Percentiles rank a stretch among this genome's conserved stretches.
Evolutionary conservation across 2,888 invertebrate genomes (phyloP).

Genomic region (Orthonychiurus folsomi): DNA sequence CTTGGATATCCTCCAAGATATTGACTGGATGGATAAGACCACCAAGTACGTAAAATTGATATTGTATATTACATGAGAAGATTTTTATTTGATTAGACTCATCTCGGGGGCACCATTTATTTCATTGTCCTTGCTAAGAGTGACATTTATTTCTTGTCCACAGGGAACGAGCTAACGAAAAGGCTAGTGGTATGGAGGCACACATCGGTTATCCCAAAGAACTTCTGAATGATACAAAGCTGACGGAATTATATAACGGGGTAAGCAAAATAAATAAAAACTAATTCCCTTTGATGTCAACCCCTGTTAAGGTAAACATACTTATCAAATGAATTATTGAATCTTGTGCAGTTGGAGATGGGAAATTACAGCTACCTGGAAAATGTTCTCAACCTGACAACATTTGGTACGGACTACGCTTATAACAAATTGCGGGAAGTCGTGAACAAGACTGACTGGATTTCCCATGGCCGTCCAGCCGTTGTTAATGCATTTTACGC

Average conservation of each 20-base stretch:
- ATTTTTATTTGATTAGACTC: not conserved
- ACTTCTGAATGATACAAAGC: constrained; percentile 67
- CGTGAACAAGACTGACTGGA: constrained; percentile 77
- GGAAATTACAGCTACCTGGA: constrained; percentile 61
- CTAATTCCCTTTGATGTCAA: not conserved
- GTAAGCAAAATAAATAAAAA: constrained; percentile 46
- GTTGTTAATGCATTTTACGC: constrained; percentile 80
- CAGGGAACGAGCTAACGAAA: constrained; percentile 58
- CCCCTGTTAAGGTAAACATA: not conserved
- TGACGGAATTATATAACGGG: constrained; percentile 67
- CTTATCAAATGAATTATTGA: not conserved
- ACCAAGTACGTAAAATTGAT: constrained; percentile 50
- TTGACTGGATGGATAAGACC: constrained; percentile 86
- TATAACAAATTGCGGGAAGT: constrained; percentile 67
- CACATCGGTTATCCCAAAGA: constrained; percentile 91
- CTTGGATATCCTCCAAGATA: constrained; percentile 61
- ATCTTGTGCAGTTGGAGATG: constrained; percentile 55
- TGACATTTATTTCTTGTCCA: constrained; percentile 6
- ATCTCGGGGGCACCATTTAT: constrained; percentile 3
- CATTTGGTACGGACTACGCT: constrained; percentile 69
- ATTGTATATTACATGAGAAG: not conserved
- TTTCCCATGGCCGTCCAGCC: constrained; percentile 74
- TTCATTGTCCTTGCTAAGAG: constrained; percentile 5
- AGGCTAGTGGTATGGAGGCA: constrained; percentile 71
- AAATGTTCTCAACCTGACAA: constrained; percentile 65